These are phyloP conservation scores for Strigamia transsilvanica DNA, from an alignment of 2,888 invertebrate genomes.

Conservation along the genomic window DNA sequence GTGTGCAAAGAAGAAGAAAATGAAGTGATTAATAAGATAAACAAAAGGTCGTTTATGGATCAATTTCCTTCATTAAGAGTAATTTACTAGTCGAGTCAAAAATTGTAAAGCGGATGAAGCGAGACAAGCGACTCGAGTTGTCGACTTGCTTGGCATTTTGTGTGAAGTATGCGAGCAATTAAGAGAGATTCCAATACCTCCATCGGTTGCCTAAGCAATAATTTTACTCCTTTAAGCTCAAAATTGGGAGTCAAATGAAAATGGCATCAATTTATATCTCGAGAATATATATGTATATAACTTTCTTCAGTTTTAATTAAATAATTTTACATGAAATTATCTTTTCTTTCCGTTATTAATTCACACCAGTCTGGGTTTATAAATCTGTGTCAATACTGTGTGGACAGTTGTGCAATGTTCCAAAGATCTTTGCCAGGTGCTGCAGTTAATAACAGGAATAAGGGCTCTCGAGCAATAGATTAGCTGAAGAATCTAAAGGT, in stretches of 20 bases:
- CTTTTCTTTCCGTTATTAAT: no score
- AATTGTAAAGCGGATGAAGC: slow-evolving; percentile 6
- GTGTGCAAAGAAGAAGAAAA: no score
- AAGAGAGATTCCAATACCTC: slow-evolving; percentile 43
- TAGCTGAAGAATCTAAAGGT: no score
- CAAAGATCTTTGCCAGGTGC: no score
- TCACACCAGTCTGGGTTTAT: no score
- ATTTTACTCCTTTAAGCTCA: slow-evolving; percentile 3
- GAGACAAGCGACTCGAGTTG: slow-evolving; percentile 10
- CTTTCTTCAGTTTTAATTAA: not conserved
- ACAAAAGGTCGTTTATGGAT: not conserved
- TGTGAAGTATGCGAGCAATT: slow-evolving; percentile 46
- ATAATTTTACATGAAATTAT: not conserved
- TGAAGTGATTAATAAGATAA: not conserved
- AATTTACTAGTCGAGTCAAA: slow-evolving; percentile 35
- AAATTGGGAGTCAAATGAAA: not conserved
- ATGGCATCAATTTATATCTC: not conserved
- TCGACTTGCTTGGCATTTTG: slow-evolving; percentile 38
- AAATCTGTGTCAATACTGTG: no score
- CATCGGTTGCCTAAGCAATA: slow-evolving; percentile 35
- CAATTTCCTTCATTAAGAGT: not conserved
- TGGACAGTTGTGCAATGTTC: no score
- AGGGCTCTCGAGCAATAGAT: no score
- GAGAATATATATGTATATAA: not conserved
- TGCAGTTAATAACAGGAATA: no score